phyloP scores from a whole-genome alignment of 2,888 invertebrate genomes.

The Agriopis marginaria region DNA sequence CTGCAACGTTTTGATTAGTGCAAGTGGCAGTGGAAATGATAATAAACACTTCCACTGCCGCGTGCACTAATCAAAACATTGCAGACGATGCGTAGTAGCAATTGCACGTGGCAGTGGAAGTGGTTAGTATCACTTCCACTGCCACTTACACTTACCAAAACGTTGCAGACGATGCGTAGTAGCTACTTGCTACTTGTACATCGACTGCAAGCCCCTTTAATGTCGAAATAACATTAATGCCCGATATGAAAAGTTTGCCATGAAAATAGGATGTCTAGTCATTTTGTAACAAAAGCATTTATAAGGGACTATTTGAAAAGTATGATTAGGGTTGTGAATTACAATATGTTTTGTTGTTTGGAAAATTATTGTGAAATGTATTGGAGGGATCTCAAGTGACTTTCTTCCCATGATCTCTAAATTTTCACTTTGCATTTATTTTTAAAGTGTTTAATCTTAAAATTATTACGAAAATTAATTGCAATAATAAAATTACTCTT shows the following conservation, averaged over 20 bases:
- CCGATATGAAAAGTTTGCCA: constrained; percentile 63
- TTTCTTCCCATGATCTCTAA: constrained; percentile 79
- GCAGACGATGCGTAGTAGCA: too few relatives aligned
- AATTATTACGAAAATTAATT: constrained; percentile 58
- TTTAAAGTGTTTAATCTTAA: constrained; percentile 61
- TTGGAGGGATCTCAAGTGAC: constrained; percentile 78
- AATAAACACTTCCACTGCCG: too few relatives aligned
- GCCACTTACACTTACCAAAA: too few relatives aligned
- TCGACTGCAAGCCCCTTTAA: neutral
- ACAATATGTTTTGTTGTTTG: constrained; percentile 76
- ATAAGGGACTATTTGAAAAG: constrained; percentile 64
- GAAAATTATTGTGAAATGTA: constrained; percentile 61
- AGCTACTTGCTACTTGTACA: too few relatives aligned
- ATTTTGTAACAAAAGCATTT: constrained; percentile 76
- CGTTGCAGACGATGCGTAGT: too few relatives aligned
- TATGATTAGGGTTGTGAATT: constrained; percentile 84
- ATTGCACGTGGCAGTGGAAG: too few relatives aligned
- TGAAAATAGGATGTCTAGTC: constrained; percentile 76
- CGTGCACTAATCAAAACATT: too few relatives aligned
- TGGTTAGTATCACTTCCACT: too few relatives aligned
- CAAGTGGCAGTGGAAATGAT: too few relatives aligned
- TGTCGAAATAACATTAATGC: constrained; percentile 44
- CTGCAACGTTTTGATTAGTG: too few relatives aligned
- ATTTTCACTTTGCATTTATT: constrained; percentile 78
- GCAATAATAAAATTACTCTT: constrained; percentile 69